phyloP scores from a whole-genome alignment of 64 coral and sea anemone genomes.

The Anthopleura sola region DNA sequence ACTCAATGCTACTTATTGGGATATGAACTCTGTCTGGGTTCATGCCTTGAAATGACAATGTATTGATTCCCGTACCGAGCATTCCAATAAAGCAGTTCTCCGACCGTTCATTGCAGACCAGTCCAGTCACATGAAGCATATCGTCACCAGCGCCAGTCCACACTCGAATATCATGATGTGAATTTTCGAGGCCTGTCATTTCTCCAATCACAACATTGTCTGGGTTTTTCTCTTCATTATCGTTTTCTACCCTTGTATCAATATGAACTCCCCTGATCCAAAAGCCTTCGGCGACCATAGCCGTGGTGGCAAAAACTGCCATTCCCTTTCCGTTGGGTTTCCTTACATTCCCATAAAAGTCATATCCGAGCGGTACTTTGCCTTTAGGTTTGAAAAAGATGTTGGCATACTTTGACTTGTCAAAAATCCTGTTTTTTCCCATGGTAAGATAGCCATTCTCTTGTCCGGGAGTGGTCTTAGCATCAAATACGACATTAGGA shows the following conservation, averaged over 20 bases:
- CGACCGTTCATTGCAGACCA: not conserved
- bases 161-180: not conserved
- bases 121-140: constrained; percentile 20
- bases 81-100: not conserved
- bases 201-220: constrained; percentile 30
- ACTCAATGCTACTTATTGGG: not conserved
- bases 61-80: constrained; percentile 17
- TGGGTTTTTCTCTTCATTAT: constrained; percentile 12
- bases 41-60: constrained; percentile 32
- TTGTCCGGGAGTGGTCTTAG: not conserved
- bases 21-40: not conserved
- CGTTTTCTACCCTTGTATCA: constrained; percentile 26
- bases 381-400: constrained; percentile 11
- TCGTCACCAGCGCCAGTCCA: constrained; percentile 28
- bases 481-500: not conserved
- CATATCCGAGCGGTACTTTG: constrained; percentile 18
- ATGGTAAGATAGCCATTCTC: constrained; percentile 17
- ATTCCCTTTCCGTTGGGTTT: constrained; percentile 32
- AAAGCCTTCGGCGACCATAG: constrained; percentile 23
- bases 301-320: not conserved
- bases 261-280: constrained; percentile 22
- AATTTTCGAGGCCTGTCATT: not conserved
- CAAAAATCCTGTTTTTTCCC: constrained; percentile 25
- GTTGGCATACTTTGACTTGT: constrained; percentile 35
- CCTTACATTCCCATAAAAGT: constrained; percentile 23